Evolutionary conservation across 2,113 vertebrate genomes (phyloP), one percentile per base, ranked within the genome.

Genomic region (Microtus ochrogaster): DNA sequence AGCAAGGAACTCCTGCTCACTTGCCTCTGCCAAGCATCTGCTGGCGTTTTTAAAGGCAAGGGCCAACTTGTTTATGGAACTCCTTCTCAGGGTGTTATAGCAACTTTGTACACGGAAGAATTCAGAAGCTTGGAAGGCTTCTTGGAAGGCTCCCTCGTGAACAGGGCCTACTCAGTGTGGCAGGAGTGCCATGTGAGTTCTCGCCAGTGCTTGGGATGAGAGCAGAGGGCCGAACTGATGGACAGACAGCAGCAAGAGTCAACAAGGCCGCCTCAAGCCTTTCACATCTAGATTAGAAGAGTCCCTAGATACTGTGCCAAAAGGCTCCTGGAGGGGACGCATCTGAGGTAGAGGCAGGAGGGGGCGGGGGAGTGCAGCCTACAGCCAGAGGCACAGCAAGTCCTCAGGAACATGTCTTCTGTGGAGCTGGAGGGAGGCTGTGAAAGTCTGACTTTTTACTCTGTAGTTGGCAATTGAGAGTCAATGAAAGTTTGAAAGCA

Each of bases 401-500:
- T 5, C 24, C 58, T 58, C 30, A 22, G 76, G n/a, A 66, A 65
- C 36, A 44, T 39, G 49, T n/a, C 10, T 4, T 3, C 28, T 19
- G 30, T 8, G 28, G 47, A n/a, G 4, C 22, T 36, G 73, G 65
- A 55, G 76, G 70, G 65, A 21, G 44, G 41, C 7, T 87, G 85
- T 65, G 7, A 52, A 47, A 88, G 91, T 55, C 58, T 16, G 4
- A 84, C 81, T 70, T 55, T 49, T 55, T 49, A 47, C 55, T 91
- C 92, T 61, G 76, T 2, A 73, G 26, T 36, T 52, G 49, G 89
- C 95, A 52, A 77, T 0, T 21, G 73, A 85, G 58, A 95, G 77
- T 94, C 96, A 86, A 55, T 79, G 91, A 90, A 94, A 94, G 96
- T 92, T 90, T 92, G 82, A 93, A 96, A 97, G 87, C 36, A 65